Percentiles rank a stretch among this genome's conserved stretches.
These are phyloP conservation scores for Acomys russatus DNA, from an alignment of 2,797 vertebrate species.

Conservation along the genomic window DNA sequence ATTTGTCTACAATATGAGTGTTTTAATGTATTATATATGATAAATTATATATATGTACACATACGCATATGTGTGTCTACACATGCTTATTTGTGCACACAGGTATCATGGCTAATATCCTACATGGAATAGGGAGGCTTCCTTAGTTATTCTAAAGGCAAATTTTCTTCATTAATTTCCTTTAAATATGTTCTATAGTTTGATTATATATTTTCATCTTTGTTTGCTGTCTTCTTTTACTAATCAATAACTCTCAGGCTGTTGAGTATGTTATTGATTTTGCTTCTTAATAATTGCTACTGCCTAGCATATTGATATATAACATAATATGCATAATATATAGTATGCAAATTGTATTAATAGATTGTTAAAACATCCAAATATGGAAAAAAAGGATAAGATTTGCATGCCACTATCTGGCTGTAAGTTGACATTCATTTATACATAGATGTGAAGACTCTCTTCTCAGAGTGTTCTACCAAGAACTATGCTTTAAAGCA, in stretches of 20 bases:
- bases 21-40: neutral
- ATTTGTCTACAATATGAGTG: neutral
- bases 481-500: neutral
- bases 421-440: neutral
- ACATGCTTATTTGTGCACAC: neutral
- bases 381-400: neutral
- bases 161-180: constrained; percentile 13
- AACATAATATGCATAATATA: neutral
- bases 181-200: constrained; percentile 2
- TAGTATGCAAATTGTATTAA: neutral
- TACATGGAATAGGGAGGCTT: neutral
- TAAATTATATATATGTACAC: neutral
- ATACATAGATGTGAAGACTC: neutral
- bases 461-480: neutral
- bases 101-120: neutral
- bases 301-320: neutral
- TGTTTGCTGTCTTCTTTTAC: neutral
- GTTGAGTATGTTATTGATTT: neutral
- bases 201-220: neutral
- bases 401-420: neutral
- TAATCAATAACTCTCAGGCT: neutral
- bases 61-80: neutral
- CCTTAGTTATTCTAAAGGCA: constrained; percentile 1
- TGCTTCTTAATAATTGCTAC: constrained; percentile 20
- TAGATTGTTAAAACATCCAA: neutral